Percentiles rank a stretch among this genome's conserved stretches.
phyloP scores from a whole-genome alignment of 2,797 vertebrate species.

The Eremophila alpestris region DNA sequence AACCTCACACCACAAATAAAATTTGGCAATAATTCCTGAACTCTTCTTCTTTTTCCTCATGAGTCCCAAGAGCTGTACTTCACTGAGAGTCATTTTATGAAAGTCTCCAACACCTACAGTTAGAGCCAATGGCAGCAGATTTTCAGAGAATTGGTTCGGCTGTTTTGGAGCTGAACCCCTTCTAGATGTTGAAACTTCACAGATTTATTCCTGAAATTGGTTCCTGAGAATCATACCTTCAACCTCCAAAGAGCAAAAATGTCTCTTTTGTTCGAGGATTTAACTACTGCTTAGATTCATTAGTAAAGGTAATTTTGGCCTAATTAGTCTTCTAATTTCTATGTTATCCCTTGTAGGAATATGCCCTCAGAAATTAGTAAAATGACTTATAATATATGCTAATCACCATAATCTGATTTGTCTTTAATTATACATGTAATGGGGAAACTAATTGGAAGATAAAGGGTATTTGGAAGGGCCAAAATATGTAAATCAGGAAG shows the following conservation, averaged over 20 bases:
- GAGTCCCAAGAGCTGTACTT: background rate
- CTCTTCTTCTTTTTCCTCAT: background rate
- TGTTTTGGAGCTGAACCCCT: background rate
- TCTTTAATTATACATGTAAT: slow-evolving; percentile 69
- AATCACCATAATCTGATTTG: slow-evolving; percentile 75
- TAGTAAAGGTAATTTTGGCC: slow-evolving; percentile 73
- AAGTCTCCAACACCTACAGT: background rate
- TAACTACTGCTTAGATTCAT: slow-evolving; percentile 64
- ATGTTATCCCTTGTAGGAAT: slow-evolving; percentile 67
- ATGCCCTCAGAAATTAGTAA: slow-evolving; percentile 74
- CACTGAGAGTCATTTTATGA: background rate
- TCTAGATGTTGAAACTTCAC: background rate
- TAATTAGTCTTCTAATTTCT: slow-evolving; percentile 75
- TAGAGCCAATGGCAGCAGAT: background rate
- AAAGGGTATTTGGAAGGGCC: slow-evolving; percentile 14
- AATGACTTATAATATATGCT: slow-evolving; percentile 71
- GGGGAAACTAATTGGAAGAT: slow-evolving; percentile 67
- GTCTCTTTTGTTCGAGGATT: slow-evolving; percentile 51
- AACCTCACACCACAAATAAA: background rate
- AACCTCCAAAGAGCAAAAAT: background rate
- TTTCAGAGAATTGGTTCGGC: background rate
- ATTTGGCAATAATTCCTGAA: background rate
- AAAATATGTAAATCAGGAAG: slow-evolving; percentile 31
- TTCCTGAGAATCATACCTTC: slow-evolving; percentile 14
- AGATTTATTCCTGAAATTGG: background rate